phyloP scores from a whole-genome alignment of 2,113 vertebrate genomes.

The Myotis lucifugus region DNA sequence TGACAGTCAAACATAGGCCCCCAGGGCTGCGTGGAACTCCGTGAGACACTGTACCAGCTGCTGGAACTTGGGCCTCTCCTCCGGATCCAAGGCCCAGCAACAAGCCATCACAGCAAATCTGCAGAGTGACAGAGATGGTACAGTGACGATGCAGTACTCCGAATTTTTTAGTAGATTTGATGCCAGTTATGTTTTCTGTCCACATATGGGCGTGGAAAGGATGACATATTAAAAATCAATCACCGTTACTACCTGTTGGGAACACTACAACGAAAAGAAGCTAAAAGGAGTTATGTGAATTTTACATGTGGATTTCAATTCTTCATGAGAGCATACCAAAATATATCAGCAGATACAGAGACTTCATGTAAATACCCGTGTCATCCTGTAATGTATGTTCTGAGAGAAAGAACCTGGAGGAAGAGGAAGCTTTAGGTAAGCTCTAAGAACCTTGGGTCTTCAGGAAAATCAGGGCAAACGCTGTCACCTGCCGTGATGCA shows the following conservation, averaged over 20 bases:
- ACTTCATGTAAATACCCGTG: neutral
- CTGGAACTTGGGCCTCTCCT: slow-evolving; percentile 99
- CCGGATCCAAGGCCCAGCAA: slow-evolving; percentile 98
- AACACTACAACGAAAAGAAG: slow-evolving; percentile 20
- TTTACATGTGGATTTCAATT: slow-evolving; percentile 16
- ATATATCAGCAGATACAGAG: neutral
- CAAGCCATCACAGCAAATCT: slow-evolving; percentile 99
- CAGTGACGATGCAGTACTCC: neutral
- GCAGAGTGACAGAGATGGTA: slow-evolving; percentile 39
- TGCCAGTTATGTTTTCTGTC: neutral
- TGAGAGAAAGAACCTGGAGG: neutral
- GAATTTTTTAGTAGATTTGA: neutral
- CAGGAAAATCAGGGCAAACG: neutral
- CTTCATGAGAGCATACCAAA: neutral
- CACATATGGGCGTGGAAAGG: neutral
- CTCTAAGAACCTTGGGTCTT: neutral
- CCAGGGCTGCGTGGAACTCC: slow-evolving; percentile 96
- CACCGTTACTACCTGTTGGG: neutral
- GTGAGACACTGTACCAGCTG: slow-evolving; percentile 99
- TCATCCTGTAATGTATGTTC: neutral
- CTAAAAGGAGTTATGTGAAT: neutral
- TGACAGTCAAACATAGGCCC: slow-evolving; percentile 93
- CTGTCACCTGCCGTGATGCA: neutral
- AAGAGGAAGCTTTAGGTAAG: slow-evolving; percentile 7
- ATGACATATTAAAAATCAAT: neutral